Percentiles rank a stretch among this genome's conserved stretches.
phyloP scores from a whole-genome alignment of 2,888 invertebrate genomes.

The Mythimna vitellina region DNA sequence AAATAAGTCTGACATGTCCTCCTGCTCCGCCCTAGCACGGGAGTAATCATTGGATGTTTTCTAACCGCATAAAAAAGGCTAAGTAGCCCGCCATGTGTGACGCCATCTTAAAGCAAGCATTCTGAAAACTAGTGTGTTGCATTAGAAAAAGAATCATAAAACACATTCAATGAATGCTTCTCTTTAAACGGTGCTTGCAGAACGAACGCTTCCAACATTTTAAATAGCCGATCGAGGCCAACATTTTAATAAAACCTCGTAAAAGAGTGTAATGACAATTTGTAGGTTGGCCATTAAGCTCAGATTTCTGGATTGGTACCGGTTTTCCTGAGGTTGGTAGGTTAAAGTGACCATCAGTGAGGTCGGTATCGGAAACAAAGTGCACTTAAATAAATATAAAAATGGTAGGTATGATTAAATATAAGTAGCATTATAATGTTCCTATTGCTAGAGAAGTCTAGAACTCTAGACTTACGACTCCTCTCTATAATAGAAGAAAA shows the following conservation, averaged over 20 bases:
- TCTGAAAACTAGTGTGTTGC: constrained; percentile 22
- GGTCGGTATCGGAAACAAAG: constrained; percentile 1
- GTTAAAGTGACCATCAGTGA: constrained; percentile 3
- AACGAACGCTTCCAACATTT: constrained; percentile 41
- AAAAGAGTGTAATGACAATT: constrained; percentile 25
- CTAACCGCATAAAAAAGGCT: not conserved
- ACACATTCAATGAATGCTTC: constrained; percentile 4
- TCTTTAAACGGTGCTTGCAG: constrained; percentile 22
- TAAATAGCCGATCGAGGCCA: constrained; percentile 41
- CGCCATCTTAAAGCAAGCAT: constrained; percentile 13
- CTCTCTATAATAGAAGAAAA: too few species aligned
- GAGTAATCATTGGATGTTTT: too few species aligned
- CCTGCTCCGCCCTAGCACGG: too few species aligned
- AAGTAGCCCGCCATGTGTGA: not conserved
- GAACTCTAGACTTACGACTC: too few species aligned
- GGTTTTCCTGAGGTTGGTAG: constrained; percentile 30
- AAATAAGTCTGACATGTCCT: too few species aligned
- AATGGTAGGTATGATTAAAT: not conserved
- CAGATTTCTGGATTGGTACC: constrained; percentile 41
- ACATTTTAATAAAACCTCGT: constrained; percentile 45
- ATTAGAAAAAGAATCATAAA: constrained; percentile 24
- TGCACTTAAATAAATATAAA: not conserved
- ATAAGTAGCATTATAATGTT: too few species aligned
- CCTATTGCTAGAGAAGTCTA: too few species aligned
- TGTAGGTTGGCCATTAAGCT: constrained; percentile 22